Evolutionary conservation across 2,888 invertebrate genomes (phyloP).

Genomic region (Drosophila siamana): DNA sequence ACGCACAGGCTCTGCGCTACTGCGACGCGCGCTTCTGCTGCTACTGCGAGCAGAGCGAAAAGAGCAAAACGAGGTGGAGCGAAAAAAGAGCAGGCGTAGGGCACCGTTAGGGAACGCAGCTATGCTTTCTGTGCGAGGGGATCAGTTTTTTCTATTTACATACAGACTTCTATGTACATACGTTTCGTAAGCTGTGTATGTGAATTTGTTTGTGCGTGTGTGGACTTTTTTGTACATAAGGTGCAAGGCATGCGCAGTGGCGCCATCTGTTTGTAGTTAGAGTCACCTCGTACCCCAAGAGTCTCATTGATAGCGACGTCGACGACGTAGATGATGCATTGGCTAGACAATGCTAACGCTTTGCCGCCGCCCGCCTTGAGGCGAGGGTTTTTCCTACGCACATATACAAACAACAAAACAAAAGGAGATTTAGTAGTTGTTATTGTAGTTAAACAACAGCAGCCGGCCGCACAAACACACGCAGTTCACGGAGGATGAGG

Average conservation of each 20-base stretch:
- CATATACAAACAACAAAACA: slow-evolving; percentile 21
- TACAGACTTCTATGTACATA: slow-evolving; percentile 24
- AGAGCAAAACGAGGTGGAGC: slow-evolving; percentile 12
- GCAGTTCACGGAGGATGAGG: slow-evolving; percentile 7
- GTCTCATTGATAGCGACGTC: slow-evolving; percentile 14
- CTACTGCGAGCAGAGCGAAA: slow-evolving; percentile 21
- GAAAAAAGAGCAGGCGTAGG: slow-evolving; percentile 44
- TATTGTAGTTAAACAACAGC: slow-evolving; percentile 42
- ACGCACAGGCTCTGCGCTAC: slow-evolving; percentile 30
- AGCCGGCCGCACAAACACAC: slow-evolving; percentile 26
- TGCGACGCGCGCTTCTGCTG: background rate
- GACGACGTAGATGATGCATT: slow-evolving; percentile 56
- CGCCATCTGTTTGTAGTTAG: slow-evolving; percentile 56
- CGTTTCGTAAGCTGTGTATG: slow-evolving; percentile 1
- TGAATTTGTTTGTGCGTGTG: slow-evolving; percentile 12
- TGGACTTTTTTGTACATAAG: slow-evolving; percentile 50
- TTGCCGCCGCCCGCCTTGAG: slow-evolving; percentile 23
- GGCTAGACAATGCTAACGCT: slow-evolving; percentile 54
- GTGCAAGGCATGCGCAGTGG: slow-evolving; percentile 68
- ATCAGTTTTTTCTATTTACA: slow-evolving; percentile 68
- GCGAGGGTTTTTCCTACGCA: slow-evolving; percentile 68
- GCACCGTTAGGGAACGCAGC: slow-evolving; percentile 64
- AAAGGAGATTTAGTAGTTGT: slow-evolving; percentile 66
- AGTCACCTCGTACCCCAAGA: slow-evolving; percentile 67
- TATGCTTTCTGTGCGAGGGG: slow-evolving; percentile 56